These are phyloP conservation scores for Carpatolechia fugitivella DNA, from an alignment of 2,888 invertebrate genomes.

Conservation along the genomic window DNA sequence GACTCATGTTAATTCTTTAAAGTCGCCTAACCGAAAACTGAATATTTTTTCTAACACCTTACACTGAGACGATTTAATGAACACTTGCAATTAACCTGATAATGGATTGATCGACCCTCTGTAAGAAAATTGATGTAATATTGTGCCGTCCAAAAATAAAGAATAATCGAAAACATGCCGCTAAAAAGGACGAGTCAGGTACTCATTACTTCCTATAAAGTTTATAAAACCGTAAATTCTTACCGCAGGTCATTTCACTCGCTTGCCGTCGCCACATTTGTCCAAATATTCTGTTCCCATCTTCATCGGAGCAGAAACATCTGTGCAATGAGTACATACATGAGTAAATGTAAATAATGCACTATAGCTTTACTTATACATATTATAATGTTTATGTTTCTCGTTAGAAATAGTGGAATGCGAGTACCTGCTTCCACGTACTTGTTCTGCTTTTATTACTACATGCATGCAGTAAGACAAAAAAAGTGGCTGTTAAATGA, in stretches of 20 bases:
- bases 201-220: not conserved
- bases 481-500: too few species aligned
- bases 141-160: not conserved
- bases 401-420: too few species aligned
- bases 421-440: too few species aligned
- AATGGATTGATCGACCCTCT: not conserved
- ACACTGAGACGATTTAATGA: not conserved
- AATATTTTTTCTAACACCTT: not conserved
- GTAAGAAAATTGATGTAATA: not conserved
- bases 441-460: too few species aligned
- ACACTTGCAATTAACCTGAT: not conserved
- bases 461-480: too few species aligned
- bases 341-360: not conserved
- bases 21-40: not conserved
- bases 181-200: constrained; percentile 18
- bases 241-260: constrained; percentile 83
- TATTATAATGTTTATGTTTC: too few species aligned
- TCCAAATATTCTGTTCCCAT: constrained; percentile 82
- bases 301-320: constrained; percentile 82
- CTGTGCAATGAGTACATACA: constrained; percentile 47
- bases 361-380: not conserved
- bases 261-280: constrained; percentile 80
- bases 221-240: constrained; percentile 29
- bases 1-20: not conserved
- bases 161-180: not conserved